phyloP scores from a whole-genome alignment of 2,113 vertebrate species.

The Drymodes brunneopygia region DNA sequence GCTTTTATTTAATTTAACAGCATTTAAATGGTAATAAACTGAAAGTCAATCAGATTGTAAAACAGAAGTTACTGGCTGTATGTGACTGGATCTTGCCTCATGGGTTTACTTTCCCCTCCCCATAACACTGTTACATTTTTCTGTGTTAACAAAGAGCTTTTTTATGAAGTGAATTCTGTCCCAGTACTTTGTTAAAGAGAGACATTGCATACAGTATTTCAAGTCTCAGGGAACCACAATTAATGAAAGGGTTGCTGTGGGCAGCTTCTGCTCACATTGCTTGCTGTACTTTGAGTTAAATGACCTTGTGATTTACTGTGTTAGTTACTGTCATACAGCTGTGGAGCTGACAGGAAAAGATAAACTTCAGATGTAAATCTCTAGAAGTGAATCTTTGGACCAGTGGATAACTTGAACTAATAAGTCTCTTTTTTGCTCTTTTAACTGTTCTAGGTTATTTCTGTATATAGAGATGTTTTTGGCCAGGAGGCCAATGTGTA shows the following conservation, averaged over 20 bases:
- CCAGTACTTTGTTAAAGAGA: background rate
- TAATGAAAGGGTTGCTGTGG: background rate
- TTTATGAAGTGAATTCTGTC: background rate
- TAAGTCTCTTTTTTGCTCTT: background rate
- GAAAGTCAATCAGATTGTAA: background rate
- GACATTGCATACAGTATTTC: background rate
- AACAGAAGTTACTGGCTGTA: background rate
- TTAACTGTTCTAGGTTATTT: constrained; percentile 76
- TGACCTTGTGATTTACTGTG: background rate
- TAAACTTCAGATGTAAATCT: background rate
- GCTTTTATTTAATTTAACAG: background rate
- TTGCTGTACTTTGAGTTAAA: background rate
- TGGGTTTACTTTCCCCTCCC: background rate
- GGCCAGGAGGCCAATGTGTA: constrained; percentile 79
- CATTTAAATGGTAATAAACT: background rate
- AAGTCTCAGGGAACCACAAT: background rate
- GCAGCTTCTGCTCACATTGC: background rate
- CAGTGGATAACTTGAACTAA: background rate
- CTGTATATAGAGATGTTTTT: constrained; percentile 85
- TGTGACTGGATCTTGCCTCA: background rate
- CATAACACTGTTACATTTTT: background rate
- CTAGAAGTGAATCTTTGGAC: background rate
- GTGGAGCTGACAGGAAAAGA: background rate
- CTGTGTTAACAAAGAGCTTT: background rate
- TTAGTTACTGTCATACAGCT: background rate